A percentile compares a stretch with the other conserved stretches of the same genome.
Conservation (phyloP, 2,888 invertebrate species). For the Nemapogon koenigi region DNA sequence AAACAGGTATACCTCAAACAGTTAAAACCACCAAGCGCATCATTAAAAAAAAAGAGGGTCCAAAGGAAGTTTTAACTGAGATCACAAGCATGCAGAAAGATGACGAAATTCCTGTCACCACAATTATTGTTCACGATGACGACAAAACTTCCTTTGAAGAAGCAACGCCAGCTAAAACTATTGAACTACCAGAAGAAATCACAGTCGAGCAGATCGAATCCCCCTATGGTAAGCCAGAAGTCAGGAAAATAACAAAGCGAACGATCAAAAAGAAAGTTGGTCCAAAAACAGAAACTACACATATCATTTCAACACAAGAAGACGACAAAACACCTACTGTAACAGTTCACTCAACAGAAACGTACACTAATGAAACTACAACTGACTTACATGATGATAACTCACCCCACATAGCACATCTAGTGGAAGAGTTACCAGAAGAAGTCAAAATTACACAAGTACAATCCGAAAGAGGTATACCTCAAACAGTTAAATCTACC, state of each 20-base stretch:
- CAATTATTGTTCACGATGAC: conserved; percentile 18
- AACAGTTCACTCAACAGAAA: conserved; percentile 25
- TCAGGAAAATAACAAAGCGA: conserved; percentile 3
- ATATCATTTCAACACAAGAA: conserved; percentile 51
- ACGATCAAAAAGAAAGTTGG: neutral
- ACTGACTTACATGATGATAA: too few species aligned
- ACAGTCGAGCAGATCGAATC: conserved; percentile 16
- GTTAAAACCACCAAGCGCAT: conserved; percentile 12
- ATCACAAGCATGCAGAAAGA: conserved; percentile 41
- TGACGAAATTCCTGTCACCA: conserved; percentile 29
- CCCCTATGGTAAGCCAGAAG: conserved; percentile 19
- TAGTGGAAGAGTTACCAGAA: too few species aligned
- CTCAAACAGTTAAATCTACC: too few species aligned
- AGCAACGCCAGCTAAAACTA: neutral
- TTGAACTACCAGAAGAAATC: conserved; percentile 23
- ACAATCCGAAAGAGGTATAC: too few species aligned
- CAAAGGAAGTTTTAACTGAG: conserved; percentile 30
- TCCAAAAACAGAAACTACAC: conserved; percentile 34
- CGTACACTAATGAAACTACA: too few species aligned
- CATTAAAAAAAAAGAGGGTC: conserved; percentile 31
- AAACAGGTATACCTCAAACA: conserved; percentile 10
- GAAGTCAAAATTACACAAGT: too few species aligned
- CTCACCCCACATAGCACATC: too few species aligned
- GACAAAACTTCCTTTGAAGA: conserved; percentile 22
- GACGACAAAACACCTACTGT: conserved; percentile 26